These are phyloP conservation scores for Cheilosia scutellata DNA, from an alignment of 2,888 invertebrate genomes.

Conservation along the genomic window DNA sequence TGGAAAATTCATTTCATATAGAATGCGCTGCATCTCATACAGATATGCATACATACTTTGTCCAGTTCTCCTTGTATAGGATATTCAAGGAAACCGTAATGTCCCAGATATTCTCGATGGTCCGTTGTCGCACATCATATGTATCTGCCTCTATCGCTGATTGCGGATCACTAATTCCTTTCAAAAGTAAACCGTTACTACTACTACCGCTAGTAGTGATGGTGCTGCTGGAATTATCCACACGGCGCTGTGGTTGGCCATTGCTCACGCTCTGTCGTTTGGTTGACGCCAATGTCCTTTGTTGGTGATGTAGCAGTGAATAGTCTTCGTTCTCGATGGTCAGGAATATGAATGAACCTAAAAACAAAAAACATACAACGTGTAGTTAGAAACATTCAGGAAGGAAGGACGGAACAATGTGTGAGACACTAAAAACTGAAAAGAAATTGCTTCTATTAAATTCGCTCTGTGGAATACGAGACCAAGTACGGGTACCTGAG, in stretches of 20 bases:
- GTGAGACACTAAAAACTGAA: constrained; percentile 48
- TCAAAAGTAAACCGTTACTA: constrained; percentile 61
- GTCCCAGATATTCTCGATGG: constrained; percentile 96
- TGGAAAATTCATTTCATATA: constrained; percentile 28
- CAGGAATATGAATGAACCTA: constrained; percentile 92
- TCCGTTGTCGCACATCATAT: constrained; percentile 87
- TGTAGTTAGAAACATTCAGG: constrained; percentile 14
- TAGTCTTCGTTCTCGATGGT: constrained; percentile 88
- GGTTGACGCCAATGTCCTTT: constrained; percentile 86
- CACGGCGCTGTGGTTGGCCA: constrained; percentile 77
- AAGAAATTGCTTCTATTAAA: constrained; percentile 62
- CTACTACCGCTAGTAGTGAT: constrained; percentile 42
- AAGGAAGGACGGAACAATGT: constrained; percentile 38
- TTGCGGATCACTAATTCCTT: constrained; percentile 80
- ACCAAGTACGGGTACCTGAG: background rate
- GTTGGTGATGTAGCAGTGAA: constrained; percentile 84
- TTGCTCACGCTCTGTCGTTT: constrained; percentile 79
- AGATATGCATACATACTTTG: constrained; percentile 86
- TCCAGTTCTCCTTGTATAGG: constrained; percentile 95
- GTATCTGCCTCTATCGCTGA: constrained; percentile 83
- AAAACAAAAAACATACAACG: constrained; percentile 20
- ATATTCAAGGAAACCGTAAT: constrained; percentile 95
- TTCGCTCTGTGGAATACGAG: constrained; percentile 10
- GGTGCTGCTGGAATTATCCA: constrained; percentile 54
- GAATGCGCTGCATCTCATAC: background rate